Evolutionary conservation across 2,113 vertebrate genomes (phyloP).

Genomic region (Odobenus rosmarus): DNA sequence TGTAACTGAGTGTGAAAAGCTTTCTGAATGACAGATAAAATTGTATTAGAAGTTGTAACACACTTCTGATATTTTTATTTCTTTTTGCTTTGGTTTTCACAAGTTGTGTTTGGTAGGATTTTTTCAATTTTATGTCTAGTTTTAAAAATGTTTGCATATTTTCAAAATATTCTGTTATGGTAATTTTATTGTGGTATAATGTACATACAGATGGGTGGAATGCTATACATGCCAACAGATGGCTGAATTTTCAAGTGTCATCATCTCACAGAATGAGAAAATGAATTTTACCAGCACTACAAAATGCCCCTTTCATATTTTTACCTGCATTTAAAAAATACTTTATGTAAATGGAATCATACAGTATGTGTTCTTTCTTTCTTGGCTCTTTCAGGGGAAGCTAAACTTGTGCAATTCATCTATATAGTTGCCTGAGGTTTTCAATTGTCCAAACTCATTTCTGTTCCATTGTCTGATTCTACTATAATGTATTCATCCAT

Average conservation of each 20-base stretch:
- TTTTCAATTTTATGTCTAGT: background rate
- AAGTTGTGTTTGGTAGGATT: background rate
- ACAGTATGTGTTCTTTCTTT: background rate
- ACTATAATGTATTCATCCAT: background rate
- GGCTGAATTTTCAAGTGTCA: background rate
- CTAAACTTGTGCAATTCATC: background rate
- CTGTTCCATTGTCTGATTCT: background rate
- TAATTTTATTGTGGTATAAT: background rate
- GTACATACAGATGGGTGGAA: background rate
- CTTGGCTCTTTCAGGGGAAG: background rate
- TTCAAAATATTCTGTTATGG: background rate
- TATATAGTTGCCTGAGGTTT: background rate
- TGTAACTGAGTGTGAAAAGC: background rate
- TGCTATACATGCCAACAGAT: background rate
- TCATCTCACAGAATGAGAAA: background rate
- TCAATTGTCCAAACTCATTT: background rate
- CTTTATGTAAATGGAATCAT: background rate
- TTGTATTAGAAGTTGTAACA: background rate
- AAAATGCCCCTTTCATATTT: background rate
- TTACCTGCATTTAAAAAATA: background rate
- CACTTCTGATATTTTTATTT: background rate
- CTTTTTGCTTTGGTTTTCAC: background rate
- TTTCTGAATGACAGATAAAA: background rate
- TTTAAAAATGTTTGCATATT: background rate
- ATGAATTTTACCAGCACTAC: background rate